Conservation (phyloP, 2,113 vertebrate genomes). For the Todiramphus saurophagus region DNA sequence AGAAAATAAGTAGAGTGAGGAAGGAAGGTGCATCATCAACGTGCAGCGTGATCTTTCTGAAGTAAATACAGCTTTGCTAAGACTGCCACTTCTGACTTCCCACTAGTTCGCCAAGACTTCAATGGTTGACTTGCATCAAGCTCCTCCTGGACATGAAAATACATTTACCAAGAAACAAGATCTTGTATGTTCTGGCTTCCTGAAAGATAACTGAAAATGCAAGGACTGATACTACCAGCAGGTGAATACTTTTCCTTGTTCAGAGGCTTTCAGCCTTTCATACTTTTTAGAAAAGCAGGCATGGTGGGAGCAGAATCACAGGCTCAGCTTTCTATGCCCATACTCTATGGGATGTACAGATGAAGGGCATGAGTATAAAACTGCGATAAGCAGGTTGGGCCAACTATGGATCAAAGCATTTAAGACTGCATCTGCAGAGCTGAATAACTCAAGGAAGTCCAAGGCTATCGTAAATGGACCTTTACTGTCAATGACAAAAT, state of each 20-base stretch:
- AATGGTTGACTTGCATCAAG: background rate
- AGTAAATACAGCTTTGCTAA: background rate
- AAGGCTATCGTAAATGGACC: background rate
- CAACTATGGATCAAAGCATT: background rate
- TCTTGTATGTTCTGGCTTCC: background rate
- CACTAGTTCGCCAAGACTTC: background rate
- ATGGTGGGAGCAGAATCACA: background rate
- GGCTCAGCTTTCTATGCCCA: background rate
- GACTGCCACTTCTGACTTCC: background rate
- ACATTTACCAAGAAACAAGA: background rate
- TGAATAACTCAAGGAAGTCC: background rate
- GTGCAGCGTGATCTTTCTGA: background rate
- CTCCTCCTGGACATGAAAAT: background rate
- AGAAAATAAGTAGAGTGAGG: conserved; percentile 12
- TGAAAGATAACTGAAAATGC: background rate
- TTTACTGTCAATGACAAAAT: background rate
- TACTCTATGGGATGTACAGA: background rate
- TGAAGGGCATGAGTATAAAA: background rate
- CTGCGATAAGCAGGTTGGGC: background rate
- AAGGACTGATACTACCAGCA: background rate
- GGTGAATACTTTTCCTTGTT: background rate
- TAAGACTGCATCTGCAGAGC: background rate
- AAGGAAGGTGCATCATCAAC: background rate
- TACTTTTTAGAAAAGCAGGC: background rate
- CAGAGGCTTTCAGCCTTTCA: background rate